Evolutionary conservation across 2,888 invertebrate genomes (phyloP).

Genomic region (Phortica okadai): DNA sequence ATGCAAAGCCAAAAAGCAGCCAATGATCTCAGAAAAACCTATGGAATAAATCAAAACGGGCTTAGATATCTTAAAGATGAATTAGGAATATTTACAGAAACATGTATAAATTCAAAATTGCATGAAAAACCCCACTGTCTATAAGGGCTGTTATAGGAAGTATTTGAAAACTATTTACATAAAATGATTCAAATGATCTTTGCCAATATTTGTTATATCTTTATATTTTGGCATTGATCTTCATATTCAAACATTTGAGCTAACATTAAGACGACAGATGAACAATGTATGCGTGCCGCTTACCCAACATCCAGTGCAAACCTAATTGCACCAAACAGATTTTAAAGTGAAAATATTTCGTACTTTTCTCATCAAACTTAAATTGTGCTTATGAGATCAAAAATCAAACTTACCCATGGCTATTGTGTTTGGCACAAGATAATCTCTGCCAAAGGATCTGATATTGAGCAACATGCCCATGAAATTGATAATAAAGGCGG

Average conservation of each 20-base stretch:
- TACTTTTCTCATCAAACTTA: background rate
- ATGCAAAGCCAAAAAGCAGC: conserved; percentile 75
- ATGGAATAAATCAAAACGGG: background rate
- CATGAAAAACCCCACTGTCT: too few relatives aligned
- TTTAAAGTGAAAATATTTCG: background rate
- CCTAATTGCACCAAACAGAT: conserved; percentile 21
- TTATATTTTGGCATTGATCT: too few relatives aligned
- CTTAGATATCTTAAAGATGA: background rate
- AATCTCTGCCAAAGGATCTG: conserved; percentile 75
- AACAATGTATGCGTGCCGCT: background rate
- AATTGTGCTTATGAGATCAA: background rate
- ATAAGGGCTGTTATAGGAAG: too few relatives aligned
- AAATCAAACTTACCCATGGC: conserved; percentile 73
- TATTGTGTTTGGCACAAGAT: conserved; percentile 74
- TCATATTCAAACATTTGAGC: too few relatives aligned
- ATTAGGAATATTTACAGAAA: too few relatives aligned
- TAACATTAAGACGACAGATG: conserved; percentile 5
- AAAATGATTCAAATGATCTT: too few relatives aligned
- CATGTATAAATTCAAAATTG: too few relatives aligned
- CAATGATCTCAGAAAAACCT: conserved; percentile 76
- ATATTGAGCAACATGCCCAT: conserved; percentile 77
- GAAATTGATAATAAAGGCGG: conserved; percentile 75
- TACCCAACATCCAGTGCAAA: conserved; percentile 33
- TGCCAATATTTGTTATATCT: too few relatives aligned
- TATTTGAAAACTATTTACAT: too few relatives aligned